These are phyloP conservation scores for Nothobranchius furzeri DNA, from an alignment of 2,113 vertebrate genomes.

Conservation along the genomic window DNA sequence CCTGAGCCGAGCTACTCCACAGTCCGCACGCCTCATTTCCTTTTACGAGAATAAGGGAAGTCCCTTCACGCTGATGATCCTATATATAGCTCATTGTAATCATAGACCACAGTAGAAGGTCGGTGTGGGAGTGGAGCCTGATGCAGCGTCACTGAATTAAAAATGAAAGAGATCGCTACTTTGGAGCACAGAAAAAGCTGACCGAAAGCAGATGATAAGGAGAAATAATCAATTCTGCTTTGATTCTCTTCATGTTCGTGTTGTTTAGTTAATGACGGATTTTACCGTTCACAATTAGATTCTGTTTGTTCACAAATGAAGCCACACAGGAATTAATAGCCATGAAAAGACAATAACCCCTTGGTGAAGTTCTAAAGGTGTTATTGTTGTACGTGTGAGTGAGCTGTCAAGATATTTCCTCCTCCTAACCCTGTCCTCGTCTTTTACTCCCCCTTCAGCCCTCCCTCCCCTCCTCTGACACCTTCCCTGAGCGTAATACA, in stretches of 20 bases:
- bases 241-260: not conserved
- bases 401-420: conserved; percentile 70
- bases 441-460: conserved; percentile 43
- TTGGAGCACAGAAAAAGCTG: conserved; percentile 16
- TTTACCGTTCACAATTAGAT: not conserved
- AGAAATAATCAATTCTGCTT: conserved; percentile 8
- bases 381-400: conserved; percentile 60
- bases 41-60: conserved; percentile 82
- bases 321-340: not conserved
- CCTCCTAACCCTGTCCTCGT: conserved; percentile 48
- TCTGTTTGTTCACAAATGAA: conserved; percentile 7
- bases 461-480: conserved; percentile 55
- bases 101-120: conserved; percentile 76
- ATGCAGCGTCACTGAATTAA: conserved; percentile 72
- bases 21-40: conserved; percentile 85
- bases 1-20: conserved; percentile 67
- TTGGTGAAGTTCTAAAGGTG: conserved; percentile 47
- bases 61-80: conserved; percentile 85
- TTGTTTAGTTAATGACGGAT: not conserved
- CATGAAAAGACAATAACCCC: conserved; percentile 2
- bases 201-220: not conserved
- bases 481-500: conserved; percentile 75
- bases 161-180: conserved; percentile 61
- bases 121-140: conserved; percentile 36
- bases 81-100: conserved; percentile 86